Percentiles rank a stretch among this genome's conserved stretches.
These are phyloP conservation scores for Luehdorfia chinensis DNA, from an alignment of 1,140 invertebrate genomes.

Conservation along the genomic window DNA sequence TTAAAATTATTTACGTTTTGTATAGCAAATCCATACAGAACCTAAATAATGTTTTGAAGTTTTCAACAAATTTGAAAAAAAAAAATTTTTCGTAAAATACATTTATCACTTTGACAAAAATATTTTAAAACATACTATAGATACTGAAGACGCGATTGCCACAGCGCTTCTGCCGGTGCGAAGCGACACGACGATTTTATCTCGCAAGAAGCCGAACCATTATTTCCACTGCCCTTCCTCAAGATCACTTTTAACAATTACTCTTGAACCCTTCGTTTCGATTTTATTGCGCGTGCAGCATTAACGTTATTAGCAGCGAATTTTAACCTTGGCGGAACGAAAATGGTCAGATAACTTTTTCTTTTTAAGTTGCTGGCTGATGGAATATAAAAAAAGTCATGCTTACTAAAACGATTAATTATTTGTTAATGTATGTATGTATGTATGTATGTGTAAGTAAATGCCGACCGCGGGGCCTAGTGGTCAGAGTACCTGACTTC, in stretches of 20 bases:
- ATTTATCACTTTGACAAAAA: not conserved
- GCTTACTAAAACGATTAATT: not conserved
- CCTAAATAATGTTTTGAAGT: too few species aligned
- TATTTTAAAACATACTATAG: conserved; percentile 19
- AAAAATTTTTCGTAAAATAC: too few species aligned
- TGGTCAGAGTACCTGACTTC: too few species aligned
- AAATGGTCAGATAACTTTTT: conserved; percentile 5
- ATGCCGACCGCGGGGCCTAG: too few species aligned
- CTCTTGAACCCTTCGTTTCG: conserved; percentile 15
- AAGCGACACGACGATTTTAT: conserved; percentile 46
- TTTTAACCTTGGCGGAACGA: conserved; percentile 2
- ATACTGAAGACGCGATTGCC: conserved; percentile 18
- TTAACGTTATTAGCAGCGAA: conserved; percentile 12
- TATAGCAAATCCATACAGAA: too few species aligned
- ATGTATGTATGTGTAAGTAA: too few species aligned
- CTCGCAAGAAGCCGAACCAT: conserved; percentile 42
- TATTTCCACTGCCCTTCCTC: conserved; percentile 42
- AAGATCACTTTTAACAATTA: conserved; percentile 26
- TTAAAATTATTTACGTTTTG: too few species aligned
- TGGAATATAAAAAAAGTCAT: conserved; percentile 1
- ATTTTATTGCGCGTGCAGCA: conserved; percentile 15
- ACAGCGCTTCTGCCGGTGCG: conserved; percentile 21
- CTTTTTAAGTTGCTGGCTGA: conserved; percentile 5
- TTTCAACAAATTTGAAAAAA: too few species aligned
- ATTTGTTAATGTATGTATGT: too few species aligned